Percentiles rank a stretch among this genome's conserved stretches.
phyloP scores from a whole-genome alignment of 1,140 invertebrate genomes.

The Saccostrea echinata region DNA sequence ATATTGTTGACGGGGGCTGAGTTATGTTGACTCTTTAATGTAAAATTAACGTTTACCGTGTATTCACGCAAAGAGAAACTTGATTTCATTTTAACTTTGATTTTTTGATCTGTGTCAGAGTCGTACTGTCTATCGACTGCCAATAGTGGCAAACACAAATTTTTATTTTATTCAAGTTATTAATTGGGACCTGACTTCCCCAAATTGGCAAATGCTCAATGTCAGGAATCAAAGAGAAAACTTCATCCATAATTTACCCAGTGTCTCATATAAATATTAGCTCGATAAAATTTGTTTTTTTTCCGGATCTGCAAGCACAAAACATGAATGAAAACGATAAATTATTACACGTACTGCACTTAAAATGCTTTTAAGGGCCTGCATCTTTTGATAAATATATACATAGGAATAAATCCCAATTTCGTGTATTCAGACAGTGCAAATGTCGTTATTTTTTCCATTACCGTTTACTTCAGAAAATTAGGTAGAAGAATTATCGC shows the following conservation, averaged over 20 bases:
- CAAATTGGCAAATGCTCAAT: background rate
- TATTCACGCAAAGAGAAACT: background rate
- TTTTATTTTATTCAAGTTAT: background rate
- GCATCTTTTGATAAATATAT: too few relatives aligned
- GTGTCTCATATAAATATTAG: background rate
- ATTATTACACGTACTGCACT: too few relatives aligned
- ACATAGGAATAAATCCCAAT: too few relatives aligned
- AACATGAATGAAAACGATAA: background rate
- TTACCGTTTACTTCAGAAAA: too few relatives aligned
- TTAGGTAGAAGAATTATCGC: too few relatives aligned
- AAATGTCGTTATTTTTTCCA: too few relatives aligned
- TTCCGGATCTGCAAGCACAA: background rate
- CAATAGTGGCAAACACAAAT: background rate
- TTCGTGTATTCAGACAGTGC: too few relatives aligned
- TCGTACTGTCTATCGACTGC: background rate
- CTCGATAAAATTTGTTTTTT: background rate
- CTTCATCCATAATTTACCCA: background rate
- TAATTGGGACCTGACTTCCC: background rate
- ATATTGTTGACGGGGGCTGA: conserved; percentile 14
- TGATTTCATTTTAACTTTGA: background rate
- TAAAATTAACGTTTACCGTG: conserved; percentile 12
- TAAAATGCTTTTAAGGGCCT: too few relatives aligned
- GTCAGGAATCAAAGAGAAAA: background rate
- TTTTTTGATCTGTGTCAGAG: background rate
- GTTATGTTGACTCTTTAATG: conserved; percentile 23